phyloP scores from a whole-genome alignment of 1,140 invertebrate genomes.

The Gonioctena quinquepunctata region DNA sequence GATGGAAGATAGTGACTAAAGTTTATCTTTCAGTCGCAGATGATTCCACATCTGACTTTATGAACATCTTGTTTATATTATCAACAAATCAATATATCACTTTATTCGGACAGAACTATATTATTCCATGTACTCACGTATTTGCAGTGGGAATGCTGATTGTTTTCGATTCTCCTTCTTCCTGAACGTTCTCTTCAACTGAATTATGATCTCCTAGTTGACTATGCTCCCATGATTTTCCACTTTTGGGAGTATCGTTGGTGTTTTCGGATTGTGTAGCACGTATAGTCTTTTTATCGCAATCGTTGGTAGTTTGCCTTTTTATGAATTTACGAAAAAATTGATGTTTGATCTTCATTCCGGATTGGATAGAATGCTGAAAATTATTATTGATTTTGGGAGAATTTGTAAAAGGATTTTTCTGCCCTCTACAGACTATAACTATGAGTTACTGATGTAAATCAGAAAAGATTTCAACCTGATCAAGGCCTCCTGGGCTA shows the following conservation, averaged over 20 bases:
- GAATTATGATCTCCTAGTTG: not conserved
- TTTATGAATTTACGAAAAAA: constrained; percentile 10
- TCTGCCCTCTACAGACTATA: too few species aligned
- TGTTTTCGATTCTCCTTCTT: not conserved
- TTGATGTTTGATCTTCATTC: not conserved
- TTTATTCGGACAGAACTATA: too few species aligned
- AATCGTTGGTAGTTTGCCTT: not conserved
- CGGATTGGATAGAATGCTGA: constrained; percentile 5
- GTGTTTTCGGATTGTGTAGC: not conserved
- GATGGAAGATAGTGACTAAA: too few species aligned
- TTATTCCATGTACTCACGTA: not conserved
- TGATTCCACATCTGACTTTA: too few species aligned
- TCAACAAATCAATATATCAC: too few species aligned
- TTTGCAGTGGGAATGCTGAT: not conserved
- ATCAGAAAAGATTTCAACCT: too few species aligned
- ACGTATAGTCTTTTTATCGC: not conserved
- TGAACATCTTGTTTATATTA: too few species aligned
- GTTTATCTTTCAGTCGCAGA: too few species aligned
- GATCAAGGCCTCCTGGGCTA: too few species aligned
- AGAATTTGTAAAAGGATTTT: too few species aligned
- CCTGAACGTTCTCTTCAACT: not conserved
- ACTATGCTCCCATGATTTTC: not conserved
- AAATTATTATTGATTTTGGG: too few species aligned
- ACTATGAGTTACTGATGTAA: too few species aligned
- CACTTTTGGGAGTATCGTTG: not conserved